phyloP scores from a whole-genome alignment of 2,888 invertebrate genomes.

The Erebia aethiops region DNA sequence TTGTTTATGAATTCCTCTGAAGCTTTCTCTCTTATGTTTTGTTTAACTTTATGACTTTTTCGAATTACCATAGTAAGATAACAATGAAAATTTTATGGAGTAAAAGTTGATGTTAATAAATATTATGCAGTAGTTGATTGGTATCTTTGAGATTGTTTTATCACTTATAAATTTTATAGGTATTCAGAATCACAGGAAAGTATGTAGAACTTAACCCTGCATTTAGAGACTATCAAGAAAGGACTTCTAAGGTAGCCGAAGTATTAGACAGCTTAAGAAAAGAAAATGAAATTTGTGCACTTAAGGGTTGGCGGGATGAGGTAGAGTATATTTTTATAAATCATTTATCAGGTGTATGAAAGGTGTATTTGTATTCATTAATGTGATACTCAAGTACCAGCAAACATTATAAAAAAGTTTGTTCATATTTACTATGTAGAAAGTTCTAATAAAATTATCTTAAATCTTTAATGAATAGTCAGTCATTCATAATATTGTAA shows the following conservation, averaged over 20 bases:
- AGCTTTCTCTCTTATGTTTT: not conserved
- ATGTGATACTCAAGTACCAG: too few species aligned
- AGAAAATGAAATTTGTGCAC: constrained; percentile 89
- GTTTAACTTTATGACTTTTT: not conserved
- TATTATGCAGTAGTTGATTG: not conserved
- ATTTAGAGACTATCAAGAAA: constrained; percentile 92
- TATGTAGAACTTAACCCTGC: constrained; percentile 93
- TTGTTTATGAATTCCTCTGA: not conserved
- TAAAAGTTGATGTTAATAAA: not conserved
- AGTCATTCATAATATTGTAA: too few species aligned
- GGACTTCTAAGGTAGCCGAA: constrained; percentile 89
- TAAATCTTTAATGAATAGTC: too few species aligned
- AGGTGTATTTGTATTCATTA: too few species aligned
- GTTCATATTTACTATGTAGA: too few species aligned
- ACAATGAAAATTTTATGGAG: not conserved
- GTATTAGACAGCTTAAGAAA: constrained; percentile 89
- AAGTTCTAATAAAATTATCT: too few species aligned
- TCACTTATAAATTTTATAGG: constrained; percentile 62
- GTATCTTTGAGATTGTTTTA: not conserved
- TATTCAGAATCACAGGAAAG: constrained; percentile 87
- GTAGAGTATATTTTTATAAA: constrained; percentile 63
- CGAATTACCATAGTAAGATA: not conserved
- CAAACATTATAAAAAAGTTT: too few species aligned
- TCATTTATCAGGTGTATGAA: not conserved
- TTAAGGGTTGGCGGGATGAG: constrained; percentile 97